Percentiles rank a stretch among this genome's conserved stretches.
Conservation (phyloP, 2,113 vertebrate species). For the Corvus hawaiiensis region DNA sequence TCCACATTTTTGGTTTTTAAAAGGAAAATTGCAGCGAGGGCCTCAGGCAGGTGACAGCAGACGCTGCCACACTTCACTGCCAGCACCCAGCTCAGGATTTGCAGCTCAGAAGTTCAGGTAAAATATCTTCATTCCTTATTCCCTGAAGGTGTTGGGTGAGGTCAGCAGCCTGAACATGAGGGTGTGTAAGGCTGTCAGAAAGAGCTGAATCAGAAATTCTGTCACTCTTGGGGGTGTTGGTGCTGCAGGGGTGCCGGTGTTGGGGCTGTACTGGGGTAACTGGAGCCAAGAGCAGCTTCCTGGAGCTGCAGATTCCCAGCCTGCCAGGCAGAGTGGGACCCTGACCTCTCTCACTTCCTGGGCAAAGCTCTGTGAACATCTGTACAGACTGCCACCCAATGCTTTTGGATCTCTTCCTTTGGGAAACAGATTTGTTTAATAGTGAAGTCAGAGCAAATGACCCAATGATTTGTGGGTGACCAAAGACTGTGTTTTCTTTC, state of each 20-base stretch:
- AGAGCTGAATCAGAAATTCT: background rate
- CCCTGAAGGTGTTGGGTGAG: background rate
- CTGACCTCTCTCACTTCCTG: fast-evolving
- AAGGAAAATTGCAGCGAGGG: background rate
- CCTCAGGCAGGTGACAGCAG: background rate
- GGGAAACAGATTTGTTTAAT: background rate
- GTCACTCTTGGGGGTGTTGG: background rate
- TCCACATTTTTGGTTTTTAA: background rate
- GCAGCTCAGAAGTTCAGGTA: background rate
- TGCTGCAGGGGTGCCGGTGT: background rate
- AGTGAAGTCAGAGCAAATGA: background rate
- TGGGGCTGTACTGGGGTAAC: background rate
- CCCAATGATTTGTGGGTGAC: background rate
- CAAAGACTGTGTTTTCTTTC: background rate
- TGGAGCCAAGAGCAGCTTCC: background rate
- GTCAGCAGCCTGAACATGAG: background rate
- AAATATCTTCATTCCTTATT: background rate
- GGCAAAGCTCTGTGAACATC: background rate
- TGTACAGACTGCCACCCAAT: background rate
- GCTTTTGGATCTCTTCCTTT: background rate
- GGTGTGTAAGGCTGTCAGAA: background rate
- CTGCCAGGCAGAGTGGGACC: background rate
- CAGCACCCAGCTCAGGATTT: background rate
- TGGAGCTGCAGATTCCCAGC: background rate
- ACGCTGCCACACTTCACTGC: background rate